Percentiles rank a stretch among this genome's conserved stretches.
Conservation (phyloP, 1,140 invertebrate species). For the Lepidostoma basale region DNA sequence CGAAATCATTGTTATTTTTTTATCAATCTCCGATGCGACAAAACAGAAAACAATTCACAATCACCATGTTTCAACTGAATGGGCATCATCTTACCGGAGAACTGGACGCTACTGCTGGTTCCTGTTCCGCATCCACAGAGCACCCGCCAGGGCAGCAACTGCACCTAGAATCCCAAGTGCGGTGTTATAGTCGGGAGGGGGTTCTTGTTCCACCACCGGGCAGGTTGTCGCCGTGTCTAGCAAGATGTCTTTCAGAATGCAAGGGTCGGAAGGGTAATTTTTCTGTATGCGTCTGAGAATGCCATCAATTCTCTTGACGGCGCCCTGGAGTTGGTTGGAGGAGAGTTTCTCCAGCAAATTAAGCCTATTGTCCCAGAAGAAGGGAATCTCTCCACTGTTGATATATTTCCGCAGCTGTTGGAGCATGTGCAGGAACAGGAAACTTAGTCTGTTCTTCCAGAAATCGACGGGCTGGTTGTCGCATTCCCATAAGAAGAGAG, state of each 20-base stretch:
- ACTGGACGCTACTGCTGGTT: not conserved
- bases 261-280: not conserved
- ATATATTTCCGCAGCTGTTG: not conserved
- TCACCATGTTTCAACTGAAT: too few species aligned
- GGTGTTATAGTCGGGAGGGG: not conserved
- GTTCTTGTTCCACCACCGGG: not conserved
- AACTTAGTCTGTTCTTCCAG: not conserved
- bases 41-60: too few species aligned
- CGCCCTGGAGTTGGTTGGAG: not conserved
- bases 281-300: not conserved
- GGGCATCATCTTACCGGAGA: not conserved
- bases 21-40: too few species aligned
- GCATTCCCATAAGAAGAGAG: not conserved
- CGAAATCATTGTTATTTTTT: too few species aligned
- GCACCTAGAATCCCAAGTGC: not conserved
- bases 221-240: too few species aligned
- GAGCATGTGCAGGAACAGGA: conserved; percentile 7
- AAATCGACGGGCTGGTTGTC: not conserved
- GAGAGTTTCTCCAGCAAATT: not conserved
- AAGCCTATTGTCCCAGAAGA: not conserved
- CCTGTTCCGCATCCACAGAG: not conserved
- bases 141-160: not conserved
- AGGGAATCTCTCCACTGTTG: not conserved
- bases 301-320: not conserved
- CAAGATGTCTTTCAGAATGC: not conserved